phyloP scores from a whole-genome alignment of 2,113 vertebrate genomes.

The Bubalus kerabau region DNA sequence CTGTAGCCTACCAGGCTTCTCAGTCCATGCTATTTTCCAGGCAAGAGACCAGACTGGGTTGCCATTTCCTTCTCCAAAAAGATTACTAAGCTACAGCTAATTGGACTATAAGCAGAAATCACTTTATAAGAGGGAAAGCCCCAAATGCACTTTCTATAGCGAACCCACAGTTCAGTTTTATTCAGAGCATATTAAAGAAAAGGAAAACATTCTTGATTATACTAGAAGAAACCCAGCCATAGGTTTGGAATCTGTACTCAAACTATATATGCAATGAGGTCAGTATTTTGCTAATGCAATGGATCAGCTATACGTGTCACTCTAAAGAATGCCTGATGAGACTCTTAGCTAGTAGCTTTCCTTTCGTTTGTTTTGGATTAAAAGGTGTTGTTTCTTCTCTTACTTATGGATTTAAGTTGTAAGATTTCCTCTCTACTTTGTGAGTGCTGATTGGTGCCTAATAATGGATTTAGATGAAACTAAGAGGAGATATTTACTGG shows the following conservation, averaged over 20 bases:
- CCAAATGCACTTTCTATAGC: background rate
- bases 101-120: background rate
- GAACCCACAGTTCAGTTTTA: background rate
- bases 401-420: background rate
- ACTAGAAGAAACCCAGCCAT: background rate
- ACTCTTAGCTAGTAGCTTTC: background rate
- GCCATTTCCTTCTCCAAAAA: background rate
- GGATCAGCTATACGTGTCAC: background rate
- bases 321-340: background rate
- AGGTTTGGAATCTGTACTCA: background rate
- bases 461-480: conserved; percentile 29
- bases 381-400: background rate
- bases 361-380: background rate
- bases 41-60: background rate
- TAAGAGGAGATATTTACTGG: background rate
- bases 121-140: background rate
- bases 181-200: background rate
- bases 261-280: too few species aligned
- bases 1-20: background rate
- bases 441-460: background rate
- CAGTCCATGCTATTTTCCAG: background rate
- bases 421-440: background rate
- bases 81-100: background rate
- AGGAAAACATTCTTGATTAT: background rate
- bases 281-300: background rate